Evolutionary conservation across 2,797 vertebrate genomes (phyloP), one percentile per base, ranked within the genome.

Genomic region (Sciaenops ocellatus): DNA sequence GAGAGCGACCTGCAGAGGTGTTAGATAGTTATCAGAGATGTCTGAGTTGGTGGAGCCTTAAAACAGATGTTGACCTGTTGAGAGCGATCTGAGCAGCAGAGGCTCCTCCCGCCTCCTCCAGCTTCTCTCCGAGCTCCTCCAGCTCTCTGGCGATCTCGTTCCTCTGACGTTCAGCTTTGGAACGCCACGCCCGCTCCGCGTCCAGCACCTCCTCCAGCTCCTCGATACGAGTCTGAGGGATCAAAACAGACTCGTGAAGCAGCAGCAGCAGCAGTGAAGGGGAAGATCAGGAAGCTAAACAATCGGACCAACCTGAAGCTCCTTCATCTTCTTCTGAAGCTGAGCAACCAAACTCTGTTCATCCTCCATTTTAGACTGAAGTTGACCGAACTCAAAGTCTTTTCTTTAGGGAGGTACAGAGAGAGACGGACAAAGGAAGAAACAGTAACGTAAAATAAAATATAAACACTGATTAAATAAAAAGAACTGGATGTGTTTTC

Each of bases 171-270:
- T 99, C 98, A 0, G 95, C 97, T 18, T 98, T 98, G 61, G 94
- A 91, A 4, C 97, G 87, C 80, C 96, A 97, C 0, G 94, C 91
- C 0, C 97, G 94, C 85, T 98, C 98, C 0, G 97, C 97, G 77
- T 98, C 98, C 85, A 98, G 90, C 73, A 97, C 96, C 79, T 99
- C 97, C 91, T 98, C 97, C 86, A 98, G 92, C 91, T 98, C 97
- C 90, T 98, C 97, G 0, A 96, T 96, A 1, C 97, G 96, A 0
- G 96, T 97, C 98, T 99, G 90, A 22, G n/a, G 46, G 59, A 46
- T 1, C 16, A 42, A 28, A 80, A 11, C 24, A 47, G 18, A 56
- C 4, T 2, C 6, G 7, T 52, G 28, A 0, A 64, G 47, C 56
- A 64, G 47, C 56, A 59, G 20, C 55, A 64, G 24, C 26, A 12